Percentiles rank a stretch among this genome's conserved stretches.
These are phyloP conservation scores for Arnoldichthys spilopterus DNA, from an alignment of 2,797 vertebrate genomes.

Conservation along the genomic window DNA sequence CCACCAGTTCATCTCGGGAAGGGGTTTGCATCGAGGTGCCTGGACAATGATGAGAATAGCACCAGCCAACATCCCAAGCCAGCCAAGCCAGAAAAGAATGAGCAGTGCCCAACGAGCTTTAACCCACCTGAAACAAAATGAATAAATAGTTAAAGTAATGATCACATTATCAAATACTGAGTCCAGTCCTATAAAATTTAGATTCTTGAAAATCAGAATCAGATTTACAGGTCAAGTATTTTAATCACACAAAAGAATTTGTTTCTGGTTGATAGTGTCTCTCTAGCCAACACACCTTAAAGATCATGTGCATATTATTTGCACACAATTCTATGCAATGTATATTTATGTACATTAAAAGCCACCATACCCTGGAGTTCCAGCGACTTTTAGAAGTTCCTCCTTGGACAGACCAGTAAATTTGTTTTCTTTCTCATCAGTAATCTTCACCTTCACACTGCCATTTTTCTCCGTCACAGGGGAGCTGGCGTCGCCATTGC, in stretches of 20 bases:
- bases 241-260: no score
- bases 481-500: constrained; percentile 49
- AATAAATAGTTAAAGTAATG: not conserved
- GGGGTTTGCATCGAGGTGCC: constrained; percentile 83
- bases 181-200: not conserved
- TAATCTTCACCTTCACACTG: constrained; percentile 82
- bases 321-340: no score
- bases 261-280: no score
- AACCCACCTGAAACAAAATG: constrained; percentile 78
- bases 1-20: constrained; percentile 85
- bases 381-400: constrained; percentile 85
- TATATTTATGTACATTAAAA: no score
- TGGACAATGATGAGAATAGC: constrained; percentile 85
- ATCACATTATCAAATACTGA: not conserved
- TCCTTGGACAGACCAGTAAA: constrained; percentile 90
- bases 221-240: no score
- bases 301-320: no score
- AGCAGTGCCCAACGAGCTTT: constrained; percentile 84
- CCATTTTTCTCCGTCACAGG: constrained; percentile 81
- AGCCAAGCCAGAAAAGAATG: constrained; percentile 88
- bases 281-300: no score
- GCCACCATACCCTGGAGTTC: constrained; percentile 77
- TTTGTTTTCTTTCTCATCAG: constrained; percentile 74
- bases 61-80: constrained; percentile 86
- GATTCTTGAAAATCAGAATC: no score